Evolutionary conservation across 2,797 vertebrate genomes (phyloP).

Genomic region (Sebastiscus tertius): DNA sequence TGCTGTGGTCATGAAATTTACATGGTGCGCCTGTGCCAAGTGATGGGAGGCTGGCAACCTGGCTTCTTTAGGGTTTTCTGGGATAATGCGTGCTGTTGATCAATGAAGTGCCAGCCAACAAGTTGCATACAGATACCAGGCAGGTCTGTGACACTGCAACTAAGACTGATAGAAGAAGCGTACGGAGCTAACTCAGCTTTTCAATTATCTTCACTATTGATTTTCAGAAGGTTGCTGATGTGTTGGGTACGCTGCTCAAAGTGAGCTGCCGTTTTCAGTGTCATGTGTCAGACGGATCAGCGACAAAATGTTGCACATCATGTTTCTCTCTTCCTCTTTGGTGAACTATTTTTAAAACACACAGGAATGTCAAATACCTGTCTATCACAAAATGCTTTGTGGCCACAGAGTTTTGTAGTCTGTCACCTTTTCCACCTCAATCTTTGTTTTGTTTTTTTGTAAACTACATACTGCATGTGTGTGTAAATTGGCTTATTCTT

Average conservation of each 20-base stretch:
- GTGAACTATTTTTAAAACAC: constrained; percentile 52
- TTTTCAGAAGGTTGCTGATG: constrained; percentile 5
- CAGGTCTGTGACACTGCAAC: constrained; percentile 10
- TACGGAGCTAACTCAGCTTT: constrained; percentile 1
- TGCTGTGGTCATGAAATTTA: constrained; percentile 78
- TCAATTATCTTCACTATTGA: constrained; percentile 16
- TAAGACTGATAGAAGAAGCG: neutral
- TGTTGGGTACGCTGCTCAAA: constrained; percentile 14
- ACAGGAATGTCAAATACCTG: constrained; percentile 19
- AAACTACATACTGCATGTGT: neutral
- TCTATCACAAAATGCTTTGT: constrained; percentile 7
- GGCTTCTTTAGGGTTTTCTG: constrained; percentile 35
- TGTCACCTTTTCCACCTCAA: neutral
- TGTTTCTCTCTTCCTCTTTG: constrained; percentile 56
- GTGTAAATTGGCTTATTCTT: neutral
- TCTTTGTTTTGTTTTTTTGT: constrained; percentile 11
- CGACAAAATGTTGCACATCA: constrained; percentile 41
- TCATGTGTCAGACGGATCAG: constrained; percentile 37
- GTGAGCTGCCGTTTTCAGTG: constrained; percentile 22
- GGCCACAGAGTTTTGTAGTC: neutral
- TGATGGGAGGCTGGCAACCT: constrained; percentile 54
- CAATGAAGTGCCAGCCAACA: constrained; percentile 69
- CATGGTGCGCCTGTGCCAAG: constrained; percentile 65
- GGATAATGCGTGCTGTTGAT: constrained; percentile 57
- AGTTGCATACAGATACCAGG: constrained; percentile 52